Evolutionary conservation across 2,888 invertebrate species (phyloP).

Genomic region (Xiphydria camelus): DNA sequence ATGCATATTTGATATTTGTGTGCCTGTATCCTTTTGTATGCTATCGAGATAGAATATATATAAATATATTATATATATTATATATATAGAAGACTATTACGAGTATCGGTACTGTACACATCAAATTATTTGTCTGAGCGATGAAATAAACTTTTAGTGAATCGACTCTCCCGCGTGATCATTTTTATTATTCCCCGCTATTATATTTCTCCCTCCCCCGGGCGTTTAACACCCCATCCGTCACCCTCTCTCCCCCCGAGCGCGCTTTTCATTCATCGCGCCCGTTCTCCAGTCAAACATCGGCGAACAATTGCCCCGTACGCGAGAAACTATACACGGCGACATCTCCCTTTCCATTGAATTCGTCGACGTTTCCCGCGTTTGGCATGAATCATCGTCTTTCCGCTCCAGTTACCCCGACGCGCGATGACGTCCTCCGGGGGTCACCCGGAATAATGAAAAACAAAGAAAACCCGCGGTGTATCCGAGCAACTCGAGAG

Average conservation of each 20-base stretch:
- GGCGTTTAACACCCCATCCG: no score
- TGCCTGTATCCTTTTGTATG: constrained; percentile 58
- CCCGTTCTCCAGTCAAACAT: no score
- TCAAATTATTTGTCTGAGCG: constrained; percentile 45
- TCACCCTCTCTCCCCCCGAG: no score
- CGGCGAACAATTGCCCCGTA: not conserved
- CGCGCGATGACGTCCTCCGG: constrained; percentile 6
- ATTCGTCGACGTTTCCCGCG: no score
- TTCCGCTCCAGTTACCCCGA: no score
- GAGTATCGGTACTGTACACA: constrained; percentile 41
- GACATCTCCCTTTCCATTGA: no score
- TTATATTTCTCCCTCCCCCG: constrained; percentile 1
- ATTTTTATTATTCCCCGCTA: constrained; percentile 14
- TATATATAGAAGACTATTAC: constrained; percentile 29
- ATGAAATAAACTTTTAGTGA: constrained; percentile 56
- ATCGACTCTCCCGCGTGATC: constrained; percentile 27
- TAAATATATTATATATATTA: constrained; percentile 21
- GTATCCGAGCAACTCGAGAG: no score
- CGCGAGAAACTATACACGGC: no score
- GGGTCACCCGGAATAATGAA: constrained; percentile 3
- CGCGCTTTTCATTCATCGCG: no score
- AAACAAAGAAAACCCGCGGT: no score
- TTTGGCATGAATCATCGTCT: no score
- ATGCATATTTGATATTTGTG: constrained; percentile 58
- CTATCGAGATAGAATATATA: constrained; percentile 41